Base-by-base conservation (phyloP, 2,113 vertebrate species). In the Regulus satrapa region DNA sequence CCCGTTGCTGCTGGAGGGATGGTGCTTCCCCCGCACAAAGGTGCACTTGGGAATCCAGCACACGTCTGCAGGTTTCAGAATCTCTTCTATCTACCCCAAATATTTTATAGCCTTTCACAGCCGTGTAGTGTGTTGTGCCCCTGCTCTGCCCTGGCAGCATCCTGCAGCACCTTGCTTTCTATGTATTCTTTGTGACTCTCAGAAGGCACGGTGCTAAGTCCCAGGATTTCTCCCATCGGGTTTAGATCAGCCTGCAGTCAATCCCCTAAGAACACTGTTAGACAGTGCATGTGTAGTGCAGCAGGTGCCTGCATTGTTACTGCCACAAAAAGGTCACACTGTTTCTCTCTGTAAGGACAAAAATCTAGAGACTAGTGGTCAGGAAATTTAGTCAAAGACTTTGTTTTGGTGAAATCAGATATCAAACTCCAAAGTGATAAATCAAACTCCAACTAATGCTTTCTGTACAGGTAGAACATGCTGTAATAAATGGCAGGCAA, bases 231-330 rank as follows among this genome's bases (percentile, higher is more conserved):
- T 34, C 14, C 14, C 2, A 0, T 1, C 3, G 26, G 31, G 8
- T 17, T 7, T 26, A 12, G 15, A 4, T 3, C 36, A 12, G 13
- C 14, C 20, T 5, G 38, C 68, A 2, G n/a, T 4, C 18, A 36
- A 17, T 7, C 23, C 17, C 23, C 26, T 28, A 19, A 51, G 63
- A 59, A 8, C 3, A 1, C 29, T 8, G 25, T 12, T 18, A 3
- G 12, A 4, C 12, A 7, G 4, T 2, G 5, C 24, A 21, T 0
- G 1, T 1, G 3, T 4, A 61, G 36, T 12, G n/a, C 56, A 23
- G 72, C 34, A 7, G 46, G 18, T 32, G 48, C 14, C 41, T 21
- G 31, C 1, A 0, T 28, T 32, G 3, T n/a, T 21, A 7, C 19
- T 24, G 62, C 11, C 8, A 3, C 21, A 12, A 5, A 25, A 29